A percentile compares a stretch with the other conserved stretches of the same genome.
Evolutionary conservation across 2,888 invertebrate species (phyloP).

Genomic region (Notocelia uddmanniana): DNA sequence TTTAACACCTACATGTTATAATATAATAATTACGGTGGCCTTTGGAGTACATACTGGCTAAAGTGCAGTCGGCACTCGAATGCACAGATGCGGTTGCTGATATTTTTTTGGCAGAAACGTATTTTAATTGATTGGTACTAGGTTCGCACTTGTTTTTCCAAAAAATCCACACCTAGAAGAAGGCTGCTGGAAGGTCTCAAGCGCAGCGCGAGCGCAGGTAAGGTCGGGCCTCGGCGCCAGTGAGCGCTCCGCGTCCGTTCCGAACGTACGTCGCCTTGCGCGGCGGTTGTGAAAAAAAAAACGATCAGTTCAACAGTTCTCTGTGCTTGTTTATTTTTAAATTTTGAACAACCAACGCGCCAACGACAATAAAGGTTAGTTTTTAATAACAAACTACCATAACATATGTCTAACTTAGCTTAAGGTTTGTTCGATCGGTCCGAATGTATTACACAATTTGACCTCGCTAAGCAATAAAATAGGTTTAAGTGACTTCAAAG

Average conservation of each 20-base stretch:
- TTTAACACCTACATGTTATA: too few species aligned
- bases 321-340: slow-evolving; percentile 34
- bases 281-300: slow-evolving; percentile 23
- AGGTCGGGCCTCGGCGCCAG: slow-evolving; percentile 13
- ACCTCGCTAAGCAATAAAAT: slow-evolving; percentile 32
- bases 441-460: slow-evolving; percentile 30
- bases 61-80: too few species aligned
- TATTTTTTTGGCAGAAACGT: not conserved
- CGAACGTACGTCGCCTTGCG: slow-evolving; percentile 16
- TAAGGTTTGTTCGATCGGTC: not conserved
- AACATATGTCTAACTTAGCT: not conserved
- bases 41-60: too few species aligned
- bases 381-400: not conserved
- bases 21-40: too few species aligned
- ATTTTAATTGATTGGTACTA: not conserved
- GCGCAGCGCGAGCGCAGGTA: slow-evolving; percentile 5
- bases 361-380: slow-evolving; percentile 31
- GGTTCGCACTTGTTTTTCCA: slow-evolving; percentile 1
- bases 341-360: slow-evolving; percentile 24
- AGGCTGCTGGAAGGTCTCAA: slow-evolving; percentile 10
- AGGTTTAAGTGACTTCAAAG: slow-evolving; percentile 33
- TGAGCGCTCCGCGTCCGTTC: slow-evolving; percentile 22
- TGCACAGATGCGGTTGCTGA: too few species aligned
- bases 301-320: not conserved
- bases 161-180: slow-evolving; percentile 9